A percentile compares a stretch with the other conserved stretches of the same genome.
phyloP scores from a whole-genome alignment of 2,113 vertebrate genomes.

The Octodon degus region DNA sequence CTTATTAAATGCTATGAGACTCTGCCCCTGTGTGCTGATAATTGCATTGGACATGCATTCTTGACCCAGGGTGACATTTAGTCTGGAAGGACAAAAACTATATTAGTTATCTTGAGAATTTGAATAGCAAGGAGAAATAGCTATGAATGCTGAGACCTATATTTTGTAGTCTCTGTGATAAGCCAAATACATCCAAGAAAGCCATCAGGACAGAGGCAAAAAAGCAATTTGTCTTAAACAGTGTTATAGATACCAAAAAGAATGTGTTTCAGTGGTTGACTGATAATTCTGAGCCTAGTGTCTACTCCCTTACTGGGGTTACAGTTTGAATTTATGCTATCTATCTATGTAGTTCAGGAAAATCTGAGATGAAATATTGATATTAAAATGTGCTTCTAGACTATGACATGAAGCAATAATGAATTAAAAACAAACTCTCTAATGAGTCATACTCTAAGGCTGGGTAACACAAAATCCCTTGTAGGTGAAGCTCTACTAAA shows the following conservation, averaged over 20 bases:
- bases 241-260: neutral
- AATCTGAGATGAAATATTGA: conserved; percentile 30
- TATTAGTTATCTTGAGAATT: neutral
- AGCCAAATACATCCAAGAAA: conserved; percentile 8
- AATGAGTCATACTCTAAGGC: neutral
- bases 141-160: conserved; percentile 14
- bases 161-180: neutral
- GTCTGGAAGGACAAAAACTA: neutral
- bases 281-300: conserved; percentile 43
- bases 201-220: neutral
- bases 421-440: conserved; percentile 29
- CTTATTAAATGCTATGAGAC: neutral
- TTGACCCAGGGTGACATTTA: conserved; percentile 22
- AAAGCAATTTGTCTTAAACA: neutral
- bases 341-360: neutral
- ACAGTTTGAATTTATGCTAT: conserved; percentile 28
- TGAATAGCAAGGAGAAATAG: conserved; percentile 41
- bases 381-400: conserved; percentile 51
- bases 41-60: neutral
- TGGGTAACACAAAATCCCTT: neutral
- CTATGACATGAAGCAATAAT: neutral
- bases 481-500: conserved; percentile 1
- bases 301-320: neutral
- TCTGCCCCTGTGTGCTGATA: neutral
- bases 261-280: neutral